A percentile compares a stretch with the other conserved stretches of the same genome.
phyloP scores from a whole-genome alignment of 2,113 vertebrate genomes.

The Sterrhoptilus dennistouni region DNA sequence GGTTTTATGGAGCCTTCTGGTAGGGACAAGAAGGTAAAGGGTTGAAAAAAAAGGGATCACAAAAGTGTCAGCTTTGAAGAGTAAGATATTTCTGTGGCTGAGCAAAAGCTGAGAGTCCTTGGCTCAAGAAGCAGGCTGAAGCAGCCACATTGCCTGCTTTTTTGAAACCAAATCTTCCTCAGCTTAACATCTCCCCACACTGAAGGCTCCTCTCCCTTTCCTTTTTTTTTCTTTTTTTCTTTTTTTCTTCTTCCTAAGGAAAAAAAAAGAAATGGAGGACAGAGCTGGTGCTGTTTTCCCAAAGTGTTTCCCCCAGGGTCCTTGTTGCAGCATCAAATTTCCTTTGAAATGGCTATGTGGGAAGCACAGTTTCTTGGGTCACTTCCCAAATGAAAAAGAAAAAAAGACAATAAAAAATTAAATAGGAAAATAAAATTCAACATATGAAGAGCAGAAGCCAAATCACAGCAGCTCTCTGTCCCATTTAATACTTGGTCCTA shows the following conservation, averaged over 20 bases:
- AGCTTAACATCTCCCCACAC: neutral
- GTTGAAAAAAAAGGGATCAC: neutral
- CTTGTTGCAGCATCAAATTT: conserved; percentile 52
- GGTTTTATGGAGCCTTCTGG: neutral
- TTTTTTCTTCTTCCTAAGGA: neutral
- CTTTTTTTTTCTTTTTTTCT: neutral
- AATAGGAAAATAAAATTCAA: conserved; percentile 60
- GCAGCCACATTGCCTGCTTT: neutral
- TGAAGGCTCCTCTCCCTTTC: neutral
- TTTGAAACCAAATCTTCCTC: conserved; percentile 14
- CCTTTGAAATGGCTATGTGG: conserved; percentile 64
- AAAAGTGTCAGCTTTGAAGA: neutral
- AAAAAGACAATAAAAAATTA: conserved; percentile 52
- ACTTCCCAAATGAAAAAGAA: conserved; percentile 53
- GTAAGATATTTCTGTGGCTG: neutral
- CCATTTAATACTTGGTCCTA: conserved; percentile 17
- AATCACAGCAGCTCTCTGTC: conserved; percentile 35
- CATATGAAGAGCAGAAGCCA: conserved; percentile 52
- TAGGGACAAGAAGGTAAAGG: neutral
- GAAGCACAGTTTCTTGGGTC: conserved; percentile 59
- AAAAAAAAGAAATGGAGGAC: neutral
- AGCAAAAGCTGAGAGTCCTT: neutral
- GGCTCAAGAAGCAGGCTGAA: neutral
- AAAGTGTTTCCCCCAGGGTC: conserved; percentile 33
- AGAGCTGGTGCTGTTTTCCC: conserved; percentile 45